Percentiles rank a stretch among this genome's conserved stretches.
Evolutionary conservation across 2,797 vertebrate species (phyloP).

Genomic region (Helarctos malayanus): DNA sequence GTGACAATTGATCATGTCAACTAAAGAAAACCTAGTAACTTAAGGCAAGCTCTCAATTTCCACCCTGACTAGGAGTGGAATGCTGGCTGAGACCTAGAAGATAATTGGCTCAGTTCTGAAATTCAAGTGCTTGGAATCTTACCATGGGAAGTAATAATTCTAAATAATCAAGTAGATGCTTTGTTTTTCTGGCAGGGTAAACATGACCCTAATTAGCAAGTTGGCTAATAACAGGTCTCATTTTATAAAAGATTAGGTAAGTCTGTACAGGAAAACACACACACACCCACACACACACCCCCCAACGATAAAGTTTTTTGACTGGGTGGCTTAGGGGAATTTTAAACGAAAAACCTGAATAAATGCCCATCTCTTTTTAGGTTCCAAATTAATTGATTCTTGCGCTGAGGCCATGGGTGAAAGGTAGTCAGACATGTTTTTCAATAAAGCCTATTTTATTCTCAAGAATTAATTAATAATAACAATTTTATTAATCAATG

Average conservation of each 20-base stretch:
- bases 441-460: not conserved
- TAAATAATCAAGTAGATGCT: conserved; percentile 19
- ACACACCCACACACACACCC: not conserved
- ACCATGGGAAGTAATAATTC: not conserved
- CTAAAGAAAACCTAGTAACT: not conserved
- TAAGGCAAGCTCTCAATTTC: not conserved
- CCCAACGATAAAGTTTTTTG: not conserved
- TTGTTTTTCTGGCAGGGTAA: not conserved
- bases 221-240: not conserved
- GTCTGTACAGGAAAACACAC: not conserved
- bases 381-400: not conserved
- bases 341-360: not conserved
- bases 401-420: not conserved
- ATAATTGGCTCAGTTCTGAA: conserved; percentile 30
- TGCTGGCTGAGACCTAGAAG: not conserved
- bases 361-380: not conserved
- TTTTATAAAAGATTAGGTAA: not conserved
- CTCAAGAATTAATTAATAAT: not conserved
- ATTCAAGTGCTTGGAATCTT: conserved; percentile 28
- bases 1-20: not conserved
- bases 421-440: not conserved
- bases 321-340: not conserved
- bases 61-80: not conserved
- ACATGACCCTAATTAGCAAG: conserved; percentile 19
- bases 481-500: not conserved